Evolutionary conservation across 2,113 vertebrate genomes (phyloP), one percentile per base, ranked within the genome.

Genomic region (Megaceryle torquata): DNA sequence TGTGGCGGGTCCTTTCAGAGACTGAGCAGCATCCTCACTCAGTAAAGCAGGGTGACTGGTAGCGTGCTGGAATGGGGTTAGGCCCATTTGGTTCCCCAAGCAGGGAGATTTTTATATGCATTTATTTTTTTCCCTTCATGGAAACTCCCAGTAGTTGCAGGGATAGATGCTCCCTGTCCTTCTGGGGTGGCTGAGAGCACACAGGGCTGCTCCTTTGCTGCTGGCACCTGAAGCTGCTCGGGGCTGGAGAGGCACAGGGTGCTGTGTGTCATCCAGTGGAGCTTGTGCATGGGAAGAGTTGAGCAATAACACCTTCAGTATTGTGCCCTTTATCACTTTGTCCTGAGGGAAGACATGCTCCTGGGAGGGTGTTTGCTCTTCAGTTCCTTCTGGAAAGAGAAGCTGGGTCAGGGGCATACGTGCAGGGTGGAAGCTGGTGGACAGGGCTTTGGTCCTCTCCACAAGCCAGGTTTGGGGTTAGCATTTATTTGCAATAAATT

Each of bases 151-250:
- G 33, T 31, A 7, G 31, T 51, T 59, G 46, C 31, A 68, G 71
- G 28, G 59, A 11, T 0, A 14, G 57, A 13, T 44, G 63, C 19
- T 78, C 15, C 20, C 13, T 39, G 12, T 76, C 39, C 19, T 24
- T 69, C 35, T 26, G n/a, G 13, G n/a, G 10, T 24, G 65, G 48
- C 31, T 44, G 65, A 0, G 12, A 33, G n/a, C 48, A 26, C 25
- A 0, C 26, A 3, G 64, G 33, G 77, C 63, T 63, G 61, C 39
- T 81, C 25, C 24, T 18, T 57, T 10, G 25, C 46, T 35, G 39
- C 53, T 1, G 4, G 56, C 31, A 20, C 64, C 54, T 8, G 1
- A n/a, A 20, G 5, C 56, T 25, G 24, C 1, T 1, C 7, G 2
- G 46, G 56, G 33, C 20, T 39, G 24, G 56, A 22, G 54, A 53